Evolutionary conservation across 2,113 vertebrate genomes (phyloP).

Genomic region (Thoracochromis brauschi): DNA sequence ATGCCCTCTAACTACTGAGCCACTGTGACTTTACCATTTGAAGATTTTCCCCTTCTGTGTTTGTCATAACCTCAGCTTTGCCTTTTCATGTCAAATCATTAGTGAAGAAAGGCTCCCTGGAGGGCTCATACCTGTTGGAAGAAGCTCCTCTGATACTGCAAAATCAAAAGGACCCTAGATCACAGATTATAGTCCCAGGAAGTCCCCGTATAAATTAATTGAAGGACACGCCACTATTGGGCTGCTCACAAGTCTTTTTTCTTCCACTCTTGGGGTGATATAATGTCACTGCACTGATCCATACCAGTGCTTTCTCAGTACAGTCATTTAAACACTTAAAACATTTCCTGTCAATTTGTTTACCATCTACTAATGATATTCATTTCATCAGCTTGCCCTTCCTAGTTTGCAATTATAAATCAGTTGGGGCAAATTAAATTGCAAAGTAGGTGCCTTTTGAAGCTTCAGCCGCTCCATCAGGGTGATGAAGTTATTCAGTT

Average conservation of each 20-base stretch:
- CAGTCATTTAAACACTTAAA: not conserved
- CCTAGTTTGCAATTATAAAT: conserved; percentile 24
- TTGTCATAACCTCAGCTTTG: conserved; percentile 6
- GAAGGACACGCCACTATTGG: not conserved
- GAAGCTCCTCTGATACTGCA: conserved; percentile 2
- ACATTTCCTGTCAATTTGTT: not conserved
- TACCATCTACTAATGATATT: conserved; percentile 14
- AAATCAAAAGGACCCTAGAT: conserved; percentile 16
- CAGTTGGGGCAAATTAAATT: conserved; percentile 6
- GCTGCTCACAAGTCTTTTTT: not conserved
- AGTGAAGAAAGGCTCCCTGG: not conserved
- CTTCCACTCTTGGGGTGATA: not conserved
- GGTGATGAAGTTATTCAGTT: not conserved
- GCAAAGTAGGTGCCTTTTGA: conserved; percentile 9
- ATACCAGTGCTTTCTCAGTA: not conserved
- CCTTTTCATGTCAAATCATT: conserved; percentile 40
- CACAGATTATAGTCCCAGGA: conserved; percentile 6
- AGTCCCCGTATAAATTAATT: conserved; percentile 8
- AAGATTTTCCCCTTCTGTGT: not conserved
- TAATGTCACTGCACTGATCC: not conserved
- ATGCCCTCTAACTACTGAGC: not conserved
- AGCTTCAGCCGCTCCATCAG: not conserved
- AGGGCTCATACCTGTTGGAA: conserved; percentile 13
- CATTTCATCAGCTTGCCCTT: conserved; percentile 8
- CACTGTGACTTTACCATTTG: not conserved